Percentiles rank a stretch among this genome's conserved stretches.
Evolutionary conservation across 2,888 invertebrate species (phyloP).

Genomic region (Mantis religiosa): DNA sequence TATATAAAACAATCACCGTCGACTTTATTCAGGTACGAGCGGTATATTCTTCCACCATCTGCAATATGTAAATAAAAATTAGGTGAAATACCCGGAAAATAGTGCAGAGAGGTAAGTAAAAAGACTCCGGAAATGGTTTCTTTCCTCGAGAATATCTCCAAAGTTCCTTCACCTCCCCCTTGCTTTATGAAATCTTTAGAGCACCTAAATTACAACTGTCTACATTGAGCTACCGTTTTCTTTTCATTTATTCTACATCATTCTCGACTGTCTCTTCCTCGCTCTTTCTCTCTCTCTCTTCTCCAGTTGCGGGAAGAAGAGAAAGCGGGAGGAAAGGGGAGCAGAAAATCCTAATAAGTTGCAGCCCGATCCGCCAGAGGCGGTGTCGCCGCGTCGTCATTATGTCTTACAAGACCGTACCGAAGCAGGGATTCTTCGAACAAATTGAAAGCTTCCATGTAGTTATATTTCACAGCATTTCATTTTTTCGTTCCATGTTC

Average conservation of each 20-base stretch:
- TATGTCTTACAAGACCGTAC: conserved; percentile 10
- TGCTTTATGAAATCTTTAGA: conserved; percentile 13
- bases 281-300: too few relatives aligned
- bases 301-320: background rate
- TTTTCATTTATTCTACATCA: conserved; percentile 2
- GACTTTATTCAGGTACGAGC: background rate
- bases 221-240: background rate
- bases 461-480: background rate
- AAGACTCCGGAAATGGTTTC: background rate
- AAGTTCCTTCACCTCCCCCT: background rate
- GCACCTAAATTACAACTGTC: conserved; percentile 11
- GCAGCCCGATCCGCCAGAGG: background rate
- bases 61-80: background rate
- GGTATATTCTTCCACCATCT: background rate
- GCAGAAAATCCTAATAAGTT: conserved; percentile 7
- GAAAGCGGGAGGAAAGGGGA: background rate
- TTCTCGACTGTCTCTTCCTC: background rate
- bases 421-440: background rate
- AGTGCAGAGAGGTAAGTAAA: background rate
- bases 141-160: background rate
- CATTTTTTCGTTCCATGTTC: background rate
- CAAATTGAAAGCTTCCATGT: conserved; percentile 6
- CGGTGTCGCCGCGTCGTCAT: background rate
- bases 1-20: too few relatives aligned
- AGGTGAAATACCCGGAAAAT: background rate